These are phyloP conservation scores for Steinernema carpocapsae DNA, from an alignment of 2,888 invertebrate genomes.

Conservation along the genomic window DNA sequence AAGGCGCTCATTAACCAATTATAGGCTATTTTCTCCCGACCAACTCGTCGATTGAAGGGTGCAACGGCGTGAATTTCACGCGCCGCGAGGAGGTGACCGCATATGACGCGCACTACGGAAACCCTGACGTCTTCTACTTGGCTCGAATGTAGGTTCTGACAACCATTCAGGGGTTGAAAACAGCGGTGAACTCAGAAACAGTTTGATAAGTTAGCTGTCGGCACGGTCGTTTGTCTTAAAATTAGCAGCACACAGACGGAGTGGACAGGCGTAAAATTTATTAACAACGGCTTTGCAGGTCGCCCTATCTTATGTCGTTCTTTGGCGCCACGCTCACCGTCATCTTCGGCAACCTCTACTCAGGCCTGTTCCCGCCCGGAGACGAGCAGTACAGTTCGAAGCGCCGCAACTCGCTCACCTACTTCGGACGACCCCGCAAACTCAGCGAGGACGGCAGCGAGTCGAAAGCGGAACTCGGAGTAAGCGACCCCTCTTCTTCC, in stretches of 20 bases:
- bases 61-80: slow-evolving; percentile 45
- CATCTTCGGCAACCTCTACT: slow-evolving; percentile 33
- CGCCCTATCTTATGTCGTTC: slow-evolving; percentile 24
- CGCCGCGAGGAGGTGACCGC: slow-evolving; percentile 39
- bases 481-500: slow-evolving; percentile 10
- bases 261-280: no score
- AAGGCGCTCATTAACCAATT: background rate
- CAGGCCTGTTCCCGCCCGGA: background rate
- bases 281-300: slow-evolving; percentile 6
- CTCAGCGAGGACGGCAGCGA: slow-evolving; percentile 29
- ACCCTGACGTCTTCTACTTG: slow-evolving; percentile 49
- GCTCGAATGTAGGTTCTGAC: slow-evolving; percentile 37
- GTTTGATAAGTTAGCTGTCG: no score
- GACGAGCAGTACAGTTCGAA: slow-evolving; percentile 26
- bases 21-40: slow-evolving; percentile 8
- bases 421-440: slow-evolving; percentile 25
- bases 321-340: slow-evolving; percentile 30
- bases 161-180: background rate
- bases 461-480: slow-evolving; percentile 30
- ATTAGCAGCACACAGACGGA: no score
- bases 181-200: background rate
- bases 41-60: slow-evolving; percentile 31
- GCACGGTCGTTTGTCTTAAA: no score
- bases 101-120: slow-evolving; percentile 56
- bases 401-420: slow-evolving; percentile 27